Conservation (phyloP, 2,797 vertebrate genomes). For the Mycteria americana region DNA sequence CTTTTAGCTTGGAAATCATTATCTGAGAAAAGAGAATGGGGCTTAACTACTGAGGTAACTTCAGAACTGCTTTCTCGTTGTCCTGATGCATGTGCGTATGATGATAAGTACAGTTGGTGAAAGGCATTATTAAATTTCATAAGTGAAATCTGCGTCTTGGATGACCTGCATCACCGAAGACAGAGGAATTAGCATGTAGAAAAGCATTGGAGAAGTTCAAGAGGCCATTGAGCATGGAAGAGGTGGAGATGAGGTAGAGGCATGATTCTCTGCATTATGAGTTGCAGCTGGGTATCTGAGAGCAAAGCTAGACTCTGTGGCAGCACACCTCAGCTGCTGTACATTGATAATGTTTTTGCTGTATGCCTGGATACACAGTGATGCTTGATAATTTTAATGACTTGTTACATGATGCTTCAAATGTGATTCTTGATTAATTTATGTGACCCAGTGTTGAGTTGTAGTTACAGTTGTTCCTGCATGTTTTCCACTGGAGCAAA, state of each 20-base stretch:
- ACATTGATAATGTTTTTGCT: not conserved
- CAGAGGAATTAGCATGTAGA: not conserved
- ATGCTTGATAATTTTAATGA: not conserved
- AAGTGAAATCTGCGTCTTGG: not conserved
- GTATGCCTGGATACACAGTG: not conserved
- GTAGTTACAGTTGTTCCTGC: not conserved
- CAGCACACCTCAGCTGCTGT: not conserved
- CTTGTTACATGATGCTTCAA: not conserved
- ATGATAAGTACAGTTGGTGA: not conserved
- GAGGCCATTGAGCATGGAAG: not conserved
- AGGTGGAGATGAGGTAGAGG: not conserved
- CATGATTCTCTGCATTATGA: not conserved
- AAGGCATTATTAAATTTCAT: not conserved
- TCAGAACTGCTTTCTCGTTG: not conserved
- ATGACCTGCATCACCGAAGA: not conserved
- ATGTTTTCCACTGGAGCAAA: not conserved
- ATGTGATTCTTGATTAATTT: not conserved
- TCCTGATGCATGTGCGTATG: not conserved
- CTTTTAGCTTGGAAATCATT: not conserved
- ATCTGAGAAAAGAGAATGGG: not conserved
- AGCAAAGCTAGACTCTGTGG: not conserved
- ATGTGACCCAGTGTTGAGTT: not conserved
- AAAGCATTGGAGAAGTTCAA: not conserved
- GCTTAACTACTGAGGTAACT: not conserved
- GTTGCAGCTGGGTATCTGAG: not conserved